Percentiles rank a stretch among this genome's conserved stretches.
Conservation (phyloP, 2,797 vertebrate species). For the Rhyacichthys aspro region DNA sequence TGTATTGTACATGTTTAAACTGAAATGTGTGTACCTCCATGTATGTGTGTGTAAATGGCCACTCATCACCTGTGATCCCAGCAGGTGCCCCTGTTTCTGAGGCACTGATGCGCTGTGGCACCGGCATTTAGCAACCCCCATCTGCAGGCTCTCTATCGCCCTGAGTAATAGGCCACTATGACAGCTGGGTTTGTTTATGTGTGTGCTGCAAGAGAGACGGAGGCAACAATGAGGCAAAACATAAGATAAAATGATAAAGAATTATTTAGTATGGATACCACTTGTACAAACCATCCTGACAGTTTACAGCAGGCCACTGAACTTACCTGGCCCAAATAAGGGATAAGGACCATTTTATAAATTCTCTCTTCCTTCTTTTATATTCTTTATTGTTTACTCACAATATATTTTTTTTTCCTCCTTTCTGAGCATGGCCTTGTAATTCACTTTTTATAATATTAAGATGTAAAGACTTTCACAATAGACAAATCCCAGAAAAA, state of each 20-base stretch:
- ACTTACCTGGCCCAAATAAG: no score
- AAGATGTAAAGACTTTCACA: not conserved
- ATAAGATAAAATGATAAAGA: not conserved
- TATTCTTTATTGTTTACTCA: no score
- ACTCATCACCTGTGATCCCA: constrained; percentile 72
- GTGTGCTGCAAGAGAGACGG: constrained; percentile 8
- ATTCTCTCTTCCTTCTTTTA: no score
- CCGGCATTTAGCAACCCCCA: constrained; percentile 73
- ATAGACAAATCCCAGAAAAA: no score
- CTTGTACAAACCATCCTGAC: no score
- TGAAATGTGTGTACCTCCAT: constrained; percentile 5
- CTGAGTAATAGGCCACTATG: constrained; percentile 73
- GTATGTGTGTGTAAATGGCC: constrained; percentile 56
- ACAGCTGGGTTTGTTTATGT: constrained; percentile 72
- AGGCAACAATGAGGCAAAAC: not conserved
- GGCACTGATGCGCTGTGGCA: constrained; percentile 75
- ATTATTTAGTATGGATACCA: no score
- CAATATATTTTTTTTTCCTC: not conserved
- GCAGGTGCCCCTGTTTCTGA: constrained; percentile 72
- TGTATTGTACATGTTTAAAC: constrained; percentile 14
- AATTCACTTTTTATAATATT: not conserved
- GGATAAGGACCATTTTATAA: no score
- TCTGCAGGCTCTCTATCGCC: constrained; percentile 73
- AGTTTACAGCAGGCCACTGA: no score
- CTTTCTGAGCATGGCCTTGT: not conserved